A percentile compares a stretch with the other conserved stretches of the same genome.
These are phyloP conservation scores for Oreochromis niloticus DNA, from an alignment of 2,113 vertebrate species.

Conservation along the genomic window DNA sequence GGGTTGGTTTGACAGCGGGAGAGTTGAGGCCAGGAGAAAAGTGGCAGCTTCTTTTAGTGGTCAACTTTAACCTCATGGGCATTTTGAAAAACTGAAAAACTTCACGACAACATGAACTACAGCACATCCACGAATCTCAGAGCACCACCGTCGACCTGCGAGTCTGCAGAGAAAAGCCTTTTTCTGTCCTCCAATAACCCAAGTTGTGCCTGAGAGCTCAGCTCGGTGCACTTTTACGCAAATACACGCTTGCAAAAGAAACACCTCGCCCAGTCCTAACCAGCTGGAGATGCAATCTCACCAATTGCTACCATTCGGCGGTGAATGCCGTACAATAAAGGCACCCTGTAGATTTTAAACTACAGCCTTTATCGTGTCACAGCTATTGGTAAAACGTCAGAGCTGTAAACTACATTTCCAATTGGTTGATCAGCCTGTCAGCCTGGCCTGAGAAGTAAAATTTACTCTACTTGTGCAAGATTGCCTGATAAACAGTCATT, in stretches of 20 bases:
- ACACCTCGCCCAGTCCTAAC: neutral
- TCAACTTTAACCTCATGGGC: slow-evolving; percentile 8
- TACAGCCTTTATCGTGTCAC: neutral
- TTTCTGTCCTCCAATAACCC: neutral
- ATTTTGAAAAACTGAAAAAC: neutral
- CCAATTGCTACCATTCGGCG: neutral
- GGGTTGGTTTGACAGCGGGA: neutral
- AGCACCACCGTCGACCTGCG: neutral
- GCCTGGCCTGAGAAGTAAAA: neutral
- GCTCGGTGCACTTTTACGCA: neutral
- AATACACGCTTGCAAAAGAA: neutral
- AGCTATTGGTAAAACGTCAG: neutral
- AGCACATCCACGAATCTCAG: neutral
- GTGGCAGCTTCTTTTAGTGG: neutral
- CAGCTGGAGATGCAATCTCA: neutral
- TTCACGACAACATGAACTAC: neutral
- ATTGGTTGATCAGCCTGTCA: neutral
- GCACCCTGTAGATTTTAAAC: neutral
- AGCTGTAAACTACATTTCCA: neutral
- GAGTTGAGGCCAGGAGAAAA: slow-evolving; percentile 11
- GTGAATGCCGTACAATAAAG: neutral
- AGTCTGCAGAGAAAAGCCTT: neutral
- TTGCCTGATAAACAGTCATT: slow-evolving; percentile 20
- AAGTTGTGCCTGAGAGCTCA: neutral
- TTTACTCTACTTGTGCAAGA: neutral